phyloP scores from a whole-genome alignment of 2,797 vertebrate species.

The Pangasius sanitwongsei region DNA sequence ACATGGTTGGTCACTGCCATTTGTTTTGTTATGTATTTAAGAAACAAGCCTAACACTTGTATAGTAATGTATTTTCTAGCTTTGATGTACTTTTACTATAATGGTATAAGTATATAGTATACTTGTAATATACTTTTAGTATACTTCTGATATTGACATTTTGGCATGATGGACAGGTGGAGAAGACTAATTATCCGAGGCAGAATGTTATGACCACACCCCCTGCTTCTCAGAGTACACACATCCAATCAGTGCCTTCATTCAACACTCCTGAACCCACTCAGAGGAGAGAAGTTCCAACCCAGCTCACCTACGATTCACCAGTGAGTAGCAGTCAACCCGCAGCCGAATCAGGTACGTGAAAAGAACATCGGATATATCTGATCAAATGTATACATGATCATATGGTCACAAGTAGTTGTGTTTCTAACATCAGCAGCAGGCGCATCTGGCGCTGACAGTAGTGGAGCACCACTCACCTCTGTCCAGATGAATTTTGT shows the following conservation, averaged over 20 bases:
- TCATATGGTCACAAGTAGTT: background rate
- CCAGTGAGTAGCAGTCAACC: slow-evolving; percentile 69
- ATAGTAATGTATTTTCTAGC: background rate
- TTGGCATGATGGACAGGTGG: slow-evolving; percentile 55
- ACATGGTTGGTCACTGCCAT: slow-evolving; percentile 39
- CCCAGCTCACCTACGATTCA: slow-evolving; percentile 74
- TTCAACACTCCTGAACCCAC: slow-evolving; percentile 77
- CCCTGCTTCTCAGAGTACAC: slow-evolving; percentile 63
- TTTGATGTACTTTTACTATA: background rate
- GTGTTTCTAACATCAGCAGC: slow-evolving; percentile 64
- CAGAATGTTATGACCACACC: slow-evolving; percentile 69
- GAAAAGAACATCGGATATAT: background rate
- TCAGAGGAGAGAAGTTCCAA: slow-evolving; percentile 74
- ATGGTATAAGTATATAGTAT: background rate
- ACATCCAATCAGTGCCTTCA: slow-evolving; percentile 52
- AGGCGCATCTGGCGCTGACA: slow-evolving; percentile 77
- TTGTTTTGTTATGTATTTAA: background rate
- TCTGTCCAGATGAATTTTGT: slow-evolving; percentile 93
- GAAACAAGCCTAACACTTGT: background rate
- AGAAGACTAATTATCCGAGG: slow-evolving; percentile 70
- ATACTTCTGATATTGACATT: background rate
- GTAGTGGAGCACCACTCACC: slow-evolving; percentile 82
- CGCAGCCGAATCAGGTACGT: slow-evolving; percentile 68
- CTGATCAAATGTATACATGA: slow-evolving; percentile 8
- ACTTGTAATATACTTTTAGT: background rate